These are phyloP conservation scores for Achatina immaculata DNA, from an alignment of 1,140 invertebrate genomes.

Conservation along the genomic window DNA sequence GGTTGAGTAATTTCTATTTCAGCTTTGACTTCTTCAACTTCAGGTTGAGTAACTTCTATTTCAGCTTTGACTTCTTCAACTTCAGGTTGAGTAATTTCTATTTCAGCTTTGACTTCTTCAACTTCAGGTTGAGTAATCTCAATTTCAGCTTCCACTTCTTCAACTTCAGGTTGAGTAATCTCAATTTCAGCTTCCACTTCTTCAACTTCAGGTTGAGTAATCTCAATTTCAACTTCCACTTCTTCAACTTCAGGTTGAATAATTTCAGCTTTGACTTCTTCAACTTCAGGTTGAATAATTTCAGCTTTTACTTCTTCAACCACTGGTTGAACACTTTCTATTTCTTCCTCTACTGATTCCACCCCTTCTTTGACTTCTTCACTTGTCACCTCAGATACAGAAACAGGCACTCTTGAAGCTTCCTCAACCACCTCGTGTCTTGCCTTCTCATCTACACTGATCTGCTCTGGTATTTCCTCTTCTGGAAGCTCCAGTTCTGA, in stretches of 20 bases:
- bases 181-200: constrained; percentile 28
- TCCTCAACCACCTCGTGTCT: no score
- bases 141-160: constrained; percentile 38
- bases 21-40: constrained; percentile 26
- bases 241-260: neutral
- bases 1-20: constrained; percentile 36
- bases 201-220: constrained; percentile 38
- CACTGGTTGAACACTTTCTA: constrained; percentile 8
- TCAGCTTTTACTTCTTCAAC: constrained; percentile 31
- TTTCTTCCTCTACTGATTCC: constrained; percentile 20
- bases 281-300: constrained; percentile 1
- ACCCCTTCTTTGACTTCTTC: constrained; percentile 33
- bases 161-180: neutral
- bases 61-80: constrained; percentile 31
- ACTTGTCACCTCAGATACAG: neutral
- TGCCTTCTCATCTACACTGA: no score
- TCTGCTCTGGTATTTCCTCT: no score
- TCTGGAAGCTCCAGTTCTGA: no score
- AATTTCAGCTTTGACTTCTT: constrained; percentile 9
- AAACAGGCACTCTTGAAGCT: no score
- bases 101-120: constrained; percentile 39
- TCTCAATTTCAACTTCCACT: constrained; percentile 21
- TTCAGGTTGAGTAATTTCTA: constrained; percentile 31
- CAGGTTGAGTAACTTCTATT: neutral
- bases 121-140: neutral